Base-by-base conservation (phyloP, 2,113 vertebrate species). In the Rafetus swinhoei region DNA sequence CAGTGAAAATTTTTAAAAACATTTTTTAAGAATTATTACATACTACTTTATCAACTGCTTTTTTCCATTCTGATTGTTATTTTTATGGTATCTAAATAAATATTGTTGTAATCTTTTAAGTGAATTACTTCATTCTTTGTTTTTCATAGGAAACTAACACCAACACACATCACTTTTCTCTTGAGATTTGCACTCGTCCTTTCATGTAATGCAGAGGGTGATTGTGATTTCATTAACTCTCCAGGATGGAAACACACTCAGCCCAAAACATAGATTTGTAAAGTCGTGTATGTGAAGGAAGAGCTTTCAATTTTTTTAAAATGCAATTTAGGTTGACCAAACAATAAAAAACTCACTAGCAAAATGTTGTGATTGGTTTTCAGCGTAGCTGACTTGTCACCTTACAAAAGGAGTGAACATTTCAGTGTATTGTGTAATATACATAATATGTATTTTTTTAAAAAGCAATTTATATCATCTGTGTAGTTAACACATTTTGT, bases 11-110 rank as follows among this genome's bases (percentile, higher is more conserved):
- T 32, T 45, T 86, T 60, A 53, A 39, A 81, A 13, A n/a, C 32
- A 13, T 90, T 45, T 79, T 79, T 79, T 12, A 90, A 82, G 9
- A 85, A 62, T 55, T 53, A 29, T 29, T 53, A 52, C 4, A 25
- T 56, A 59, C 7, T 79, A 16, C 22, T 76, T 84, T 79, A 6
- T 79, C 79, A 80, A 24, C n/a, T 65, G 9, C 1, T 21, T 59
- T 62, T 55, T 9, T 45, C 29, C 27, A 50, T 60, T 82, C 45
- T 82, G 56, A 19, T 74, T 84, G 55, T 82, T 86, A 79, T 3
- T 88, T 74, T 93, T 57, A 83, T 85, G 1, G 52, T 86, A 14
- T 54, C 52, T 95, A 22, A 22, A 3, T 84, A 82, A 85, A 50
- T 84, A 79, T 88, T 57, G 79, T 10, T 18, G 56, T 22, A 15